These are phyloP conservation scores for Pollenia amentaria DNA, from an alignment of 2,888 invertebrate genomes.

Conservation along the genomic window DNA sequence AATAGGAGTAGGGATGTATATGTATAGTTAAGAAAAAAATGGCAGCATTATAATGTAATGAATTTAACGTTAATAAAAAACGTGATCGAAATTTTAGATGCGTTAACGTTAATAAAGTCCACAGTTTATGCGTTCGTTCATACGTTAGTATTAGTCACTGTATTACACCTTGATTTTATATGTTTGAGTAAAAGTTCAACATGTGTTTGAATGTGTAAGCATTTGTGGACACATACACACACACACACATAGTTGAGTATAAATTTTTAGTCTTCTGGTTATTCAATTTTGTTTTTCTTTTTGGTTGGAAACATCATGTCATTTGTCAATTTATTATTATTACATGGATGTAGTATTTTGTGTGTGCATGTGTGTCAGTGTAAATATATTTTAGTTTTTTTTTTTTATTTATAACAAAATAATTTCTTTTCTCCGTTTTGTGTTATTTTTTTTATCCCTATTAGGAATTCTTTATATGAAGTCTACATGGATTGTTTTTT, in stretches of 20 bases:
- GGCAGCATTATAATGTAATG: slow-evolving; percentile 71
- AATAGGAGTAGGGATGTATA: neutral
- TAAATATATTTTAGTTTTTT: neutral
- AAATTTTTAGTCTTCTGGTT: neutral
- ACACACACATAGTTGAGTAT: slow-evolving; percentile 28
- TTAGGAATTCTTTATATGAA: slow-evolving; percentile 51
- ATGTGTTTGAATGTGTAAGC: neutral
- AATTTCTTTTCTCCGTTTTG: slow-evolving; percentile 9
- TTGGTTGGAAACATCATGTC: slow-evolving; percentile 59
- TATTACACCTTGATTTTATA: slow-evolving; percentile 46
- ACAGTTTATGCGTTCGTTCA: neutral
- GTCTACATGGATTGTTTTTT: slow-evolving; percentile 13
- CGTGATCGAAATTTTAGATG: slow-evolving; percentile 76
- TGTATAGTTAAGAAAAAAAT: slow-evolving; percentile 12
- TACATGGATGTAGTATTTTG: slow-evolving; percentile 40
- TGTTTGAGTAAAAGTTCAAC: no score
- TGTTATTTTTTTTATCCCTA: slow-evolving; percentile 38
- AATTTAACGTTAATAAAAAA: slow-evolving; percentile 76
- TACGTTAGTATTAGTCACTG: neutral
- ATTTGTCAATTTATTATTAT: slow-evolving; percentile 72
- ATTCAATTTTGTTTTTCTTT: neutral
- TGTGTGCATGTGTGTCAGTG: neutral
- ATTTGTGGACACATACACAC: slow-evolving; percentile 2
- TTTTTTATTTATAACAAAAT: slow-evolving; percentile 7
- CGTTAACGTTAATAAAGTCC: slow-evolving; percentile 54